Conservation (phyloP, 2,888 invertebrate species). For the Elysia crispata region DNA sequence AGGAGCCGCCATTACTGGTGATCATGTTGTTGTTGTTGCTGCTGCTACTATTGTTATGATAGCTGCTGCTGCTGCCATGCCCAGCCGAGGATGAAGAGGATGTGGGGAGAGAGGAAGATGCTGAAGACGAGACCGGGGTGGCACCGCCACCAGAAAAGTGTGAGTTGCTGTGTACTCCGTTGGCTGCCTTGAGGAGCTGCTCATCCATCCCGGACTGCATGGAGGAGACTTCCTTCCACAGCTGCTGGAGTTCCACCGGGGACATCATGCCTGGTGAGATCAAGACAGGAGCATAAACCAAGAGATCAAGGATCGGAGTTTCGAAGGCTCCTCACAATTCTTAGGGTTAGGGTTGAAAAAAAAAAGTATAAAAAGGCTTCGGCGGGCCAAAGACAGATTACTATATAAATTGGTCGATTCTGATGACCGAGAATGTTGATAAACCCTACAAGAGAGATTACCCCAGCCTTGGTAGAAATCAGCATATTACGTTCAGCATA, state of each 20-base stretch:
- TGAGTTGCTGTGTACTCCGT: slow-evolving; percentile 40
- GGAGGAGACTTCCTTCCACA: slow-evolving; percentile 73
- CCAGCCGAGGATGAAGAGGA: neutral
- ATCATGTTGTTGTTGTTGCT: neutral
- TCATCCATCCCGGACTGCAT: slow-evolving; percentile 65
- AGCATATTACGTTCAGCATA: no score
- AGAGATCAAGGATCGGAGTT: no score
- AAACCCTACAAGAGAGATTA: no score
- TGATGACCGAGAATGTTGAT: no score
- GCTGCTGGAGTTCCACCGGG: slow-evolving; percentile 73
- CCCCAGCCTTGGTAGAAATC: no score
- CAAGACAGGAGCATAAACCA: neutral
- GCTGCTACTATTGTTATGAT: slow-evolving; percentile 29
- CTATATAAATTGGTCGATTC: no score
- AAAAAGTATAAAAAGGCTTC: neutral
- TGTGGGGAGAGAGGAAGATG: no score
- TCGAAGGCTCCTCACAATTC: no score
- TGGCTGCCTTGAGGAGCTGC: slow-evolving; percentile 55
- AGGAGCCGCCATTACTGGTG: no score
- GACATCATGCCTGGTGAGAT: slow-evolving; percentile 65
- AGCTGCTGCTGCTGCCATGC: slow-evolving; percentile 28
- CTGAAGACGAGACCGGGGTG: slow-evolving; percentile 23
- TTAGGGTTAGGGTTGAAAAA: neutral
- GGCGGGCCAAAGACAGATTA: no score
- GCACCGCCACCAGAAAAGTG: neutral